Evolutionary conservation across 2,797 vertebrate genomes (phyloP).

Genomic region (Leptatherina wallacei): DNA sequence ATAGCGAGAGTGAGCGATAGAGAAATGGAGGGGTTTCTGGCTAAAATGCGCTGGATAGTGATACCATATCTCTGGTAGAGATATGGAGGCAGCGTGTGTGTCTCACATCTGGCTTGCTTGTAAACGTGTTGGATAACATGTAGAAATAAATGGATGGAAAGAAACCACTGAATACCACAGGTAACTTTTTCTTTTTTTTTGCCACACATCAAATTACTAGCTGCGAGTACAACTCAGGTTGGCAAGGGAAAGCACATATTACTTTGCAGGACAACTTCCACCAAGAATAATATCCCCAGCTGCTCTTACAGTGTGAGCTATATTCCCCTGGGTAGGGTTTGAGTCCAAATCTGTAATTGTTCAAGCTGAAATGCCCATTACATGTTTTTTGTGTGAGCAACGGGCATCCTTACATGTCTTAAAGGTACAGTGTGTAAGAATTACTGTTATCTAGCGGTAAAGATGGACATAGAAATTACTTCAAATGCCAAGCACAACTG

Average conservation of each 20-base stretch:
- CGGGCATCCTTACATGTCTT: neutral
- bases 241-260: neutral
- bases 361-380: neutral
- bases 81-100: conserved; percentile 35
- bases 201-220: conserved; percentile 27
- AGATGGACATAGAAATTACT: too few relatives aligned
- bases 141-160: conserved; percentile 28
- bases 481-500: too few relatives aligned
- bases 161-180: conserved; percentile 38
- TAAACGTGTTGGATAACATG: conserved; percentile 32
- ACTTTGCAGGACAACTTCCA: conserved; percentile 18
- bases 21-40: conserved; percentile 70
- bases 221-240: neutral
- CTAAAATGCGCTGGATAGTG: conserved; percentile 56
- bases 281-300: conserved; percentile 16
- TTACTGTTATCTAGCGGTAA: too few relatives aligned
- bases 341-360: too few relatives aligned
- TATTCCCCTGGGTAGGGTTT: too few relatives aligned
- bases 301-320: conserved; percentile 3
- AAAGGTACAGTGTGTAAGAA: too few relatives aligned
- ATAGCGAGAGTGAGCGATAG: conserved; percentile 63
- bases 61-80: conserved; percentile 58
- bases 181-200: conserved; percentile 55
- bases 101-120: conserved; percentile 38
- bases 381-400: neutral